Evolutionary conservation across 2,113 vertebrate species (phyloP).

Genomic region (Dryoscopus gambensis): DNA sequence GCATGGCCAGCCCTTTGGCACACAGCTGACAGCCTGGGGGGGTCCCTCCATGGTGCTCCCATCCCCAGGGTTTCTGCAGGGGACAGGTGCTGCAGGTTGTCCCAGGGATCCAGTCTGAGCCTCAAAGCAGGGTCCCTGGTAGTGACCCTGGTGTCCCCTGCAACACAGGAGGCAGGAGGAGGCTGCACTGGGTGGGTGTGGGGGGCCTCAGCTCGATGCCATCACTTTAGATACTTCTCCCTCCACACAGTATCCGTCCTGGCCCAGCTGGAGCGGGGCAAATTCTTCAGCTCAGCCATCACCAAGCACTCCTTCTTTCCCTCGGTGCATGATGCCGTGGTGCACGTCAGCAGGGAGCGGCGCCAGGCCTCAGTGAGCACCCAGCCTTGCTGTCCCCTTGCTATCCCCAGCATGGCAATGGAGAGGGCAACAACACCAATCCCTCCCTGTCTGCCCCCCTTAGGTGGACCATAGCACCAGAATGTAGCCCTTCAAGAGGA

Average conservation of each 20-base stretch:
- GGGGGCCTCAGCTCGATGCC: neutral
- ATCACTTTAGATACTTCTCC: neutral
- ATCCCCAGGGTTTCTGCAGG: neutral
- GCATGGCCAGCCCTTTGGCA: neutral
- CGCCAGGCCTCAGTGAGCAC: neutral
- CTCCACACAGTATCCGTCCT: constrained; percentile 71
- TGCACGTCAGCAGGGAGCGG: constrained; percentile 46
- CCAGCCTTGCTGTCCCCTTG: neutral
- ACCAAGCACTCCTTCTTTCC: constrained; percentile 85
- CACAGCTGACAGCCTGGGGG: neutral
- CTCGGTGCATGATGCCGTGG: constrained; percentile 81
- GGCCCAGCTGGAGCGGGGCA: constrained; percentile 78
- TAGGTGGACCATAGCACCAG: neutral
- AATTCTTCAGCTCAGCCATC: constrained; percentile 83
- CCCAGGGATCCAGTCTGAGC: neutral
- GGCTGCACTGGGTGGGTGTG: fast-evolving
- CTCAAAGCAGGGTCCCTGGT: neutral
- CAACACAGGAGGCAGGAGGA: neutral
- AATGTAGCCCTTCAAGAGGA: neutral
- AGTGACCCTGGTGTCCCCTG: fast-evolving
- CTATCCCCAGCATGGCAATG: fast-evolving
- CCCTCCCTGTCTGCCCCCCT: neutral
- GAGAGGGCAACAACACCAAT: neutral
- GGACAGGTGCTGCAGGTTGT: neutral
- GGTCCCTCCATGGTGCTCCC: neutral